A percentile compares a stretch with the other conserved stretches of the same genome.
phyloP scores from a whole-genome alignment of 2,113 vertebrate species.

The Synodontis membranacea region DNA sequence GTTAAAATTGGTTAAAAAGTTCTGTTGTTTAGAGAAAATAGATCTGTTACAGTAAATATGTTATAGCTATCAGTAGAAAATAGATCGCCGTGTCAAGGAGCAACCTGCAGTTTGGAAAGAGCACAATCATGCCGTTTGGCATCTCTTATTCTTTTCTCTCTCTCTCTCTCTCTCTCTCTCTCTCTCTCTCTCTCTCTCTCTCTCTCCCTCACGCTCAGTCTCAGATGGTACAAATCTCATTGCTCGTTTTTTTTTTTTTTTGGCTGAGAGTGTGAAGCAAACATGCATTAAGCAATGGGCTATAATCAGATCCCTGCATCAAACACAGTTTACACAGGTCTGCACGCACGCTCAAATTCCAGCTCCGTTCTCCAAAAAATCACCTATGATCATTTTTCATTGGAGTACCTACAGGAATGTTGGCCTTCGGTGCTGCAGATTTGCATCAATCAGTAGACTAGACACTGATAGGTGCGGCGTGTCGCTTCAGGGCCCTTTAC shows the following conservation, averaged over 20 bases:
- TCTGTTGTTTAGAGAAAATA: not conserved
- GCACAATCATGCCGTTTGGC: not conserved
- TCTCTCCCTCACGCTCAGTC: not conserved
- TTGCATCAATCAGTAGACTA: slow-evolving; percentile 33
- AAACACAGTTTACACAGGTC: not conserved
- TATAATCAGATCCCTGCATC: not conserved
- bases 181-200: slow-evolving; percentile 3
- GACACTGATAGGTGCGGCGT: slow-evolving; percentile 1
- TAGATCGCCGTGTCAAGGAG: not conserved
- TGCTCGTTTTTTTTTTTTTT: not conserved
- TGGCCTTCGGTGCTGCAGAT: slow-evolving; percentile 29
- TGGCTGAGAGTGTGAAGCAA: not conserved
- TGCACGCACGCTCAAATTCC: slow-evolving; percentile 40
- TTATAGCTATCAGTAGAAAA: not conserved
- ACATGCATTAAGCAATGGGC: not conserved
- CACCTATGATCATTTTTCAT: slow-evolving; percentile 24
- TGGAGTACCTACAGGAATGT: slow-evolving; percentile 55
- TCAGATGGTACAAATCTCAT: not conserved
- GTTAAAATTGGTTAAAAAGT: not conserved
- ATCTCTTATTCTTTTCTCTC: not conserved
- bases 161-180: slow-evolving; percentile 10
- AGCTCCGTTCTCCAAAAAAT: slow-evolving; percentile 35
- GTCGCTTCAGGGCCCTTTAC: slow-evolving; percentile 9
- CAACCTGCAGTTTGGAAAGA: not conserved
- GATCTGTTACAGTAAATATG: too few species aligned